These are phyloP conservation scores for Schizopygopsis pylzovi DNA, from an alignment of 2,797 vertebrate species.

Conservation along the genomic window DNA sequence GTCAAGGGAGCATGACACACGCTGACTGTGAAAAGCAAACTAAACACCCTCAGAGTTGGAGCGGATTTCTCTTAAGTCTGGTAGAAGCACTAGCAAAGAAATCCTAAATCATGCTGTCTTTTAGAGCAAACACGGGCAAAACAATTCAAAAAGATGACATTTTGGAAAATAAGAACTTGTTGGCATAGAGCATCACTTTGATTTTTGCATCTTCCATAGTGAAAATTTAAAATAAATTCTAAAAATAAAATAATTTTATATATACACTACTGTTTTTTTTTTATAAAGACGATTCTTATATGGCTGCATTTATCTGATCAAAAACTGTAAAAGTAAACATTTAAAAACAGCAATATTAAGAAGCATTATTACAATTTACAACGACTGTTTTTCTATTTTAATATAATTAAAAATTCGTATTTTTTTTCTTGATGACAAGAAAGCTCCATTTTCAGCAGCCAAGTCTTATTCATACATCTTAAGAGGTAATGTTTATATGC, in stretches of 20 bases:
- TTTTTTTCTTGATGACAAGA: not conserved
- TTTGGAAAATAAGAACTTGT: not conserved
- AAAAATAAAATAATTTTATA: not conserved
- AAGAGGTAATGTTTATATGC: not conserved
- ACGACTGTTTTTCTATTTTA: not conserved
- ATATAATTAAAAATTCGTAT: not conserved
- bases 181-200: not conserved
- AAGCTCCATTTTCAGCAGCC: not conserved
- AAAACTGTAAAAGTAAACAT: not conserved
- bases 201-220: not conserved
- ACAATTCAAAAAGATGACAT: no score
- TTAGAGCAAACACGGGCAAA: not conserved
- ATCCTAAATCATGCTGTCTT: slow-evolving; percentile 4
- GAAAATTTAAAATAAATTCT: not conserved
- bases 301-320: not conserved
- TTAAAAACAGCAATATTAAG: not conserved
- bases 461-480: not conserved
- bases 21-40: slow-evolving; percentile 45
- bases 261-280: not conserved
- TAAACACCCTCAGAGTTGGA: not conserved
- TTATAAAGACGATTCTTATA: no score
- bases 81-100: slow-evolving; percentile 1
- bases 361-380: not conserved
- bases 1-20: slow-evolving; percentile 46
- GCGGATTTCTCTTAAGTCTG: not conserved